Conservation (phyloP, 2,797 vertebrate species). For the Galaxias olidus region DNA sequence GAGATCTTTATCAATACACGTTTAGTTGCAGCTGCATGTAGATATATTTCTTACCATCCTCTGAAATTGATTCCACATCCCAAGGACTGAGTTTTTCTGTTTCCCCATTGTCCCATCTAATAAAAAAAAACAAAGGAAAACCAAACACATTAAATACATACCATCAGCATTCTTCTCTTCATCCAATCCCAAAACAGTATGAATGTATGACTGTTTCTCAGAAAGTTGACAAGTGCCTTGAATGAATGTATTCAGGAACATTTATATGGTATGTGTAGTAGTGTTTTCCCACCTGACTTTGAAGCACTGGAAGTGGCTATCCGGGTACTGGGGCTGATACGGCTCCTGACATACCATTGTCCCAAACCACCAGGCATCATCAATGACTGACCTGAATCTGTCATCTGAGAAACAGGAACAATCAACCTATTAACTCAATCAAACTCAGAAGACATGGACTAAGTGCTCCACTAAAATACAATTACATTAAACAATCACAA, state of each 20-base stretch:
- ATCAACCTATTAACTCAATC: not conserved
- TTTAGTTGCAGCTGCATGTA: no score
- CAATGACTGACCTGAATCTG: constrained; percentile 94
- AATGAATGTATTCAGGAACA: not conserved
- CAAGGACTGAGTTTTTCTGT: constrained; percentile 94
- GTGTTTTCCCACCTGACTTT: constrained; percentile 85
- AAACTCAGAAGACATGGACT: not conserved
- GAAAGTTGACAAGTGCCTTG: not conserved
- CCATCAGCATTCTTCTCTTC: no score
- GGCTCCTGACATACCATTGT: constrained; percentile 94
- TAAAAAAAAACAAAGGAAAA: not conserved
- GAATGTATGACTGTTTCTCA: not conserved
- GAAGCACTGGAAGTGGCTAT: constrained; percentile 98
- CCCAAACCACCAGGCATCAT: constrained; percentile 99
- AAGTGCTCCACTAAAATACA: no score
- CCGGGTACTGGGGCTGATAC: constrained; percentile 89
- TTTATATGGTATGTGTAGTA: not conserved
- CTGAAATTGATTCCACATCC: constrained; percentile 95
- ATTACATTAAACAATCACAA: no score
- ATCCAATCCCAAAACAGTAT: not conserved
- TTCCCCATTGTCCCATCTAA: constrained; percentile 97
- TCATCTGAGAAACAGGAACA: constrained; percentile 74
- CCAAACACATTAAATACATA: no score
- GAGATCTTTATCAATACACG: no score
- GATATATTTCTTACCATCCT: constrained; percentile 78